These are phyloP conservation scores for Tetramorium parvispinum DNA, from an alignment of 1,140 invertebrate species.

Conservation along the genomic window DNA sequence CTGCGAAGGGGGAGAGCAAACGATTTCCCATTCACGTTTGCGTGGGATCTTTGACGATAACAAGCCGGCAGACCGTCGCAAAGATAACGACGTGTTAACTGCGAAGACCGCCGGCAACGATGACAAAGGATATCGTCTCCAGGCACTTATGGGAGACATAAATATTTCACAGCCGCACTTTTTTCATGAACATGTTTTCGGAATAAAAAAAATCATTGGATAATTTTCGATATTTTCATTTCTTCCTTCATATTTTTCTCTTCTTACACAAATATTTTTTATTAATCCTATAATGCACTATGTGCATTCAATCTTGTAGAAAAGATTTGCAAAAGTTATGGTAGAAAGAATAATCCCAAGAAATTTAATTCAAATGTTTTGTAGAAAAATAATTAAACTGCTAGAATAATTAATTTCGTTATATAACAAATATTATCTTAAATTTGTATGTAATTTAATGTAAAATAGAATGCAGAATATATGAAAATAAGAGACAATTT, in stretches of 20 bases:
- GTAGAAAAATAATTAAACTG: not conserved
- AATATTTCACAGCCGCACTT: constrained; percentile 38
- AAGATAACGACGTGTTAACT: constrained; percentile 71
- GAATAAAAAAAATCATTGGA: constrained; percentile 62
- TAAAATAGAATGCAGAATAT: not conserved
- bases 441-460: not conserved
- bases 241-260: not conserved
- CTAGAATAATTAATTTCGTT: not conserved
- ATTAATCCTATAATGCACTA: not conserved
- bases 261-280: not conserved
- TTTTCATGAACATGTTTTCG: constrained; percentile 42
- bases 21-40: constrained; percentile 47
- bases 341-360: not conserved
- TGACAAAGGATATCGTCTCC: constrained; percentile 22
- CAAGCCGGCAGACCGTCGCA: constrained; percentile 18
- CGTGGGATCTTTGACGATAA: constrained; percentile 49
- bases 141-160: constrained; percentile 59
- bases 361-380: constrained; percentile 6
- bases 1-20: constrained; percentile 12
- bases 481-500: not conserved
- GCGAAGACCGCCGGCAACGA: constrained; percentile 31
- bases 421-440: not conserved
- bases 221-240: not conserved
- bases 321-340: not conserved
- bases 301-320: not conserved